phyloP scores from a whole-genome alignment of 2,113 vertebrate genomes.

The Bolborhynchus lineola region DNA sequence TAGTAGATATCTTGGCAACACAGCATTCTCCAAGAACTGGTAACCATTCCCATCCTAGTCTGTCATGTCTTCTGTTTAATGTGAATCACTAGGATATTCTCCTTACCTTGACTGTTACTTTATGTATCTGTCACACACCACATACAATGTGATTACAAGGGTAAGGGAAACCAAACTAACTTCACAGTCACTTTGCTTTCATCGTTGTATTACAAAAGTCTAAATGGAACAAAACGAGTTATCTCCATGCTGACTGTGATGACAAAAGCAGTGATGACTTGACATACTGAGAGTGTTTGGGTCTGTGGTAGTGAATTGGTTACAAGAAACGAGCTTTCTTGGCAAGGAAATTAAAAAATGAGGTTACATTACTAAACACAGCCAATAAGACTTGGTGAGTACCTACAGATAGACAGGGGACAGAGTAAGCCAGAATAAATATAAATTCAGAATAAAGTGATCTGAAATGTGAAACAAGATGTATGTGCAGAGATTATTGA shows the following conservation, averaged over 20 bases:
- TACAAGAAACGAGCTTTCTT: neutral
- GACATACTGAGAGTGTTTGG: neutral
- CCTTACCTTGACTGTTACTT: neutral
- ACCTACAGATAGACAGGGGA: neutral
- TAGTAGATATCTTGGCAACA: neutral
- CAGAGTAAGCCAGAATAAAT: neutral
- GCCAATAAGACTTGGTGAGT: neutral
- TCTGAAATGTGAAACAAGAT: neutral
- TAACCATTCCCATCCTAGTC: neutral
- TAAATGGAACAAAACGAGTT: neutral
- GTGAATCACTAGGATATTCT: neutral
- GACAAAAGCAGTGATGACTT: neutral
- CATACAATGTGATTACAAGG: neutral
- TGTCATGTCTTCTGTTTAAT: neutral
- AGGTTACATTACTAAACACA: neutral
- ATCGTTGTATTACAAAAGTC: neutral
- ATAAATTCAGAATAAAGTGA: neutral
- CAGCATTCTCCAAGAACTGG: neutral
- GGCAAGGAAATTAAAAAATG: neutral
- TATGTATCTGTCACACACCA: neutral
- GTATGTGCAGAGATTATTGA: neutral
- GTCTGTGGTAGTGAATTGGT: neutral
- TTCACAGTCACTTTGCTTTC: neutral
- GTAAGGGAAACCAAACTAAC: neutral
- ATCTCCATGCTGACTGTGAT: neutral